Conservation (phyloP, 2,797 vertebrate species). For the Falco biarmicus region DNA sequence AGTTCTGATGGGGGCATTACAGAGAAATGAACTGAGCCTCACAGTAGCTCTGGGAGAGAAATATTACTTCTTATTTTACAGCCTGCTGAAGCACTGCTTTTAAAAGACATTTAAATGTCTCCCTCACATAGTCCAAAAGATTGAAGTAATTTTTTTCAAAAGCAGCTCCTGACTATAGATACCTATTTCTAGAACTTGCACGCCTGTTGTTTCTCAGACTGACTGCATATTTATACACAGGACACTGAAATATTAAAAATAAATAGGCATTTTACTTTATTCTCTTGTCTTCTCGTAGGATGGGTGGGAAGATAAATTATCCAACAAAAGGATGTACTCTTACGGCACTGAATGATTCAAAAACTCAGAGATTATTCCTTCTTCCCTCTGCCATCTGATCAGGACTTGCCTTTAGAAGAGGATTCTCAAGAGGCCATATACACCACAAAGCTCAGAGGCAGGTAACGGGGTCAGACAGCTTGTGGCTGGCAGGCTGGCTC, state of each 20-base stretch:
- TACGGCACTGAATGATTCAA: background rate
- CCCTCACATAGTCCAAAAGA: background rate
- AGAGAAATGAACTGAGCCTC: background rate
- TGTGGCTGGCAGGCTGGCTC: background rate
- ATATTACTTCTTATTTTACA: constrained; percentile 19
- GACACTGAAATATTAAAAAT: constrained; percentile 39
- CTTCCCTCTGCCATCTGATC: background rate
- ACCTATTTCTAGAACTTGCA: constrained; percentile 3
- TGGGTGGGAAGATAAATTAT: background rate
- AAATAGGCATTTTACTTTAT: background rate
- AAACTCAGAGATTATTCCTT: background rate
- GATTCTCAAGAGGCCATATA: background rate
- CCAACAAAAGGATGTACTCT: background rate
- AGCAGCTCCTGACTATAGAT: constrained; percentile 7
- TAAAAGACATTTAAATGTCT: constrained; percentile 27
- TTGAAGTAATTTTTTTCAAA: constrained; percentile 40
- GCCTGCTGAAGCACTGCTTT: constrained; percentile 7
- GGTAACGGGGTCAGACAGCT: background rate
- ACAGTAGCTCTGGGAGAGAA: background rate
- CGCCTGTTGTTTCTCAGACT: background rate
- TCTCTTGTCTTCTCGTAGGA: background rate
- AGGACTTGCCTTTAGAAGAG: background rate
- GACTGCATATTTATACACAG: background rate
- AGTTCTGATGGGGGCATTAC: constrained; percentile 10
- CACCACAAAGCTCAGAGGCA: background rate